phyloP scores from a whole-genome alignment of 2,888 invertebrate species.

The Epirrita christyi region DNA sequence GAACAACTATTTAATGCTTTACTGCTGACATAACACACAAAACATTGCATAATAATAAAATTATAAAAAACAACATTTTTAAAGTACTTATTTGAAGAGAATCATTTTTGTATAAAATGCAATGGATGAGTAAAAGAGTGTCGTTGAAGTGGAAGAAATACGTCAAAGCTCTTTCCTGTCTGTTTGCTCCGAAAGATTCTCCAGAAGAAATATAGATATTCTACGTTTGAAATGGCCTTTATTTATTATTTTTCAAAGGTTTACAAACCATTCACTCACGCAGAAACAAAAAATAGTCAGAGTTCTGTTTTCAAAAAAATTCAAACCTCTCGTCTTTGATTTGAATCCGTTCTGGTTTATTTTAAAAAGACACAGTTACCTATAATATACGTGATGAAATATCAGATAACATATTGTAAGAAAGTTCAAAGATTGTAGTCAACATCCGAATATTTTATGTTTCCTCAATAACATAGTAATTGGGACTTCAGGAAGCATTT shows the following conservation, averaged over 20 bases:
- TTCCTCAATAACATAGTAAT: slow-evolving; percentile 51
- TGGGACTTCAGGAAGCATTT: slow-evolving; percentile 42
- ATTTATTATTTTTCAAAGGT: neutral
- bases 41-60: no score
- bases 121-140: neutral
- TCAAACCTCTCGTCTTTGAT: no score
- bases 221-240: neutral
- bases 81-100: neutral
- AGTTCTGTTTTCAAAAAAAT: no score
- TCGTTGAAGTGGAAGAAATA: slow-evolving; percentile 15
- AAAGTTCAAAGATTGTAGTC: slow-evolving; percentile 33
- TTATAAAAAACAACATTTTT: no score
- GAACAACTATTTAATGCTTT: neutral
- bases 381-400: slow-evolving; percentile 17
- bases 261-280: neutral
- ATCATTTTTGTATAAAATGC: no score
- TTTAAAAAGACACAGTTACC: slow-evolving; percentile 7
- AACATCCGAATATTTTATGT: slow-evolving; percentile 46
- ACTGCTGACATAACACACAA: no score
- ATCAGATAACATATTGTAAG: slow-evolving; percentile 14
- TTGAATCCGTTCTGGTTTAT: neutral
- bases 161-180: slow-evolving; percentile 18
- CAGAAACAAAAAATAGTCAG: no score
- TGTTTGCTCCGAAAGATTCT: slow-evolving; percentile 13
- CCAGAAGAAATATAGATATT: slow-evolving; percentile 3